Conservation (phyloP, 2,113 vertebrate species). For the Paradoxurus hermaphroditus region DNA sequence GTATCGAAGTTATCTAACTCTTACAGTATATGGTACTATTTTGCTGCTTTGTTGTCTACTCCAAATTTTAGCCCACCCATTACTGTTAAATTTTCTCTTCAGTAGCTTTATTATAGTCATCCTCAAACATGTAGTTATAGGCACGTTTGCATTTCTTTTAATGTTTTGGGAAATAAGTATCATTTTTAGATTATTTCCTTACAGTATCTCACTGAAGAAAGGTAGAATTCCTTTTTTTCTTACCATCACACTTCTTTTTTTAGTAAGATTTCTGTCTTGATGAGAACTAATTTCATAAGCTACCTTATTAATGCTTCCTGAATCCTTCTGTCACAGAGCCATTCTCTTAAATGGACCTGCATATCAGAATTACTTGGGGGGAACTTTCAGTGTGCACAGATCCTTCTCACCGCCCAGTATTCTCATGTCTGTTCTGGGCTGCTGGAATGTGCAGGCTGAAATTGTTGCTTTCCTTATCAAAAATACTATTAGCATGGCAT, state of each 20-base stretch:
- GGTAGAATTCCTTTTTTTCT: not conserved
- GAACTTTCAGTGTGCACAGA: not conserved
- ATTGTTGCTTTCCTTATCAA: not conserved
- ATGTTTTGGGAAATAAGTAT: not conserved
- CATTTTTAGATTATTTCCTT: not conserved
- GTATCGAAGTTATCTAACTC: not conserved
- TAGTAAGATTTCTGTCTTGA: not conserved
- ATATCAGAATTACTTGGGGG: not conserved
- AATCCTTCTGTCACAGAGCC: not conserved
- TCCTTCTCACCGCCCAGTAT: not conserved
- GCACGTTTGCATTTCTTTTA: not conserved
- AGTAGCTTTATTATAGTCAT: not conserved
- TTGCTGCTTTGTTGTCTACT: not conserved
- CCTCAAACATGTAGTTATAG: not conserved
- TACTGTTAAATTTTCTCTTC: not conserved
- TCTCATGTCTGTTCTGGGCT: not conserved
- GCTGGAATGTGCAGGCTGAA: not conserved
- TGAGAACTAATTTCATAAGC: conserved; percentile 14
- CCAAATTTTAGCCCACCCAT: not conserved
- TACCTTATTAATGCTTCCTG: not conserved
- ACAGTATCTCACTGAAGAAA: not conserved
- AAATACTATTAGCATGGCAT: not conserved
- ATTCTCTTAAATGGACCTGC: not conserved
- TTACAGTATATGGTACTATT: not conserved
- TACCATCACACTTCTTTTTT: not conserved